Base-by-base conservation (phyloP, 2,888 invertebrate species). In the Icerya purchasi region DNA sequence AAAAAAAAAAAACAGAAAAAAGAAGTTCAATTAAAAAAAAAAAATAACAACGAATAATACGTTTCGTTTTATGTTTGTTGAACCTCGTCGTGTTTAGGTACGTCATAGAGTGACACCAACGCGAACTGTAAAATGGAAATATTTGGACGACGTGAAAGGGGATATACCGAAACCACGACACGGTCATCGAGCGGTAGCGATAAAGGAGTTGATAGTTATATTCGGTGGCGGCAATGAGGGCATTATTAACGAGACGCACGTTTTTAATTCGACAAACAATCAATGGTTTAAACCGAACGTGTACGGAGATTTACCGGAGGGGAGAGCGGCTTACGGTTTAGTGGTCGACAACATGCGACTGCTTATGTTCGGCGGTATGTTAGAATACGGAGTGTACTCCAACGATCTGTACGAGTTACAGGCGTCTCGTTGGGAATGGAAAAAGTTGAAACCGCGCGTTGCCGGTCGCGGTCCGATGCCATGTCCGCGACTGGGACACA, bases 141-240 rank as follows among this genome's bases (percentile, higher is more conserved):
- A 8, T 5, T 5, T 36, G 36, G 8, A 36, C 8, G 14, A 36
- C 14, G 14, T 36, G 5, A 5, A 36, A 36, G 36, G 36, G 8
- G 36, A 36, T 8, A 36, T 14, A 8, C 96, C 94, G 64, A 82
- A 96, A 75, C 96, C 98, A 65, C 83, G 98, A 67, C 98, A 98
- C 82, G 98, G 98, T 66, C 98, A 99, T 76, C 85, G 97, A 69
- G 96, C 97, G 59, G 93, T 98, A 69, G 87, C 93, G 70, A 93
- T 98, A 70, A 97, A 96, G 76, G 97, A 98, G 76, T 80, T 97
- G 68, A 97, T 99, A 91, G 90, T 99, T 66, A 94, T 98, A 70
- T 98, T 98, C 75, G 98, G 98, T 70, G 98, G 98, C 70, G 98
- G 98, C 68, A 99, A 99, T 76, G 98, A 98, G 80, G 98, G 98